Evolutionary conservation across 2,888 invertebrate genomes (phyloP), one percentile per base, ranked within the genome.

Genomic region (Coleophora deauratella): DNA sequence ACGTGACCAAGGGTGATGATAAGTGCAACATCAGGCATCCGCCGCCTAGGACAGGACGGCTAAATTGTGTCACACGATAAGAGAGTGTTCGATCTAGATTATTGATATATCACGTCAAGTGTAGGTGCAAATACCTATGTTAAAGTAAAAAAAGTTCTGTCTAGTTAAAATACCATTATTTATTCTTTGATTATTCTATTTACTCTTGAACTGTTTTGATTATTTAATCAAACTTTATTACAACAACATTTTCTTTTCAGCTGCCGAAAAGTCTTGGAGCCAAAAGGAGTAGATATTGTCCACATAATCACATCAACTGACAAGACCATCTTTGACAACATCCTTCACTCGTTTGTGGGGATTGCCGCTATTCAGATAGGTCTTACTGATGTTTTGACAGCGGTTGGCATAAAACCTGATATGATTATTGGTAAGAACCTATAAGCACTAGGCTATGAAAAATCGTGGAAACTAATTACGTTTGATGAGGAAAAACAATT

Each of bases 321-420:
- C 54, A 87, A 89, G 27, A 74, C 65, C 0, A 74, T 59, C 14
- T 79, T 73, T 40, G 69, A 80, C 41, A 90, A 91, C 57, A 91
- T 91, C 34, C 65, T 92, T 2, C 82, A 91, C 66, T 90, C 91
- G 1, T 94, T 94, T 67, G 90, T 93, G 11, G 90, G 91, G 13
- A 93, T 94, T 45, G 91, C 93, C n/a, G 91, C 93, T 0, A 63
- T 88, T 11, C 88, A 90, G 85, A 91, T 93, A 45, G 89, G 79
- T 6, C 61, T 80, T 46, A 80, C 81, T 10, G 81, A 81, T 33
- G 49, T 80, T 1, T 61, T 90, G 2, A 65, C 59, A 10, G 73
- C 71, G 2, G 57, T 89, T 1, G 90, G 90, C 10, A 74, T 94
- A 15, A 69, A 77, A 28, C 91, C 93, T 0, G 93, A 94, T 63